Evolutionary conservation across 2,797 vertebrate species (phyloP), one percentile per base, ranked within the genome.

Genomic region (Sebastolobus altivelis): DNA sequence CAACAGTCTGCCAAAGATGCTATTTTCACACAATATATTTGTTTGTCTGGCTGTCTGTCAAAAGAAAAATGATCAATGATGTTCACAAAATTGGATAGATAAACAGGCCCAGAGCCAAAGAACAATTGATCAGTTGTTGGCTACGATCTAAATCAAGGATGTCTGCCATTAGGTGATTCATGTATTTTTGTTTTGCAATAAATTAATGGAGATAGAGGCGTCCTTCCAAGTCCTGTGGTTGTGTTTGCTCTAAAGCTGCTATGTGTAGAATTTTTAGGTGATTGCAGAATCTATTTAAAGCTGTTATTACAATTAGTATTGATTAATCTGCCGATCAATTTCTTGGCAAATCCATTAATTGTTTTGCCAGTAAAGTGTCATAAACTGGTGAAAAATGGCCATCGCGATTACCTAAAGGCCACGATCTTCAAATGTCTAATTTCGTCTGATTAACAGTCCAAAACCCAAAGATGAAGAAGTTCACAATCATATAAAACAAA

Each of bases 61-160:
- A 16, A 40, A 10, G 13, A 10, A 77, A 65, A 31, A 7, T 59
- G 25, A 59, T 79, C 31, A 77, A 74, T 74, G 1, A 11, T 22
- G 65, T 68, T 31, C 1, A 52, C 58, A 22, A 60, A 77, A 72
- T 2, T 52, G 35, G 16, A 55, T 18, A n/a, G 33, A 81, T 20
- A 67, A 72, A 60, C 31, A 25, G 35, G 9, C 46, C 20, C 49
- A 8, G 22, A 59, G 58, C 60, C 25, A 82, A 69, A 56, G 40
- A 69, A 60, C 59, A 59, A 69, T 49, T 61, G 52, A 67, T 62
- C 35, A 43, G 55, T 56, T 27, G 55, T n/a, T 61, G 37, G 10
- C 33, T 4, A 40, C 16, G 18, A 62, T 75, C 8, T 65, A 69
- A 86, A 38, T 46, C 10, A 12, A 20, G 37, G 27, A 65, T 63